Base-by-base conservation (phyloP, 1,140 invertebrate genomes). In the Amyelois transitella region DNA sequence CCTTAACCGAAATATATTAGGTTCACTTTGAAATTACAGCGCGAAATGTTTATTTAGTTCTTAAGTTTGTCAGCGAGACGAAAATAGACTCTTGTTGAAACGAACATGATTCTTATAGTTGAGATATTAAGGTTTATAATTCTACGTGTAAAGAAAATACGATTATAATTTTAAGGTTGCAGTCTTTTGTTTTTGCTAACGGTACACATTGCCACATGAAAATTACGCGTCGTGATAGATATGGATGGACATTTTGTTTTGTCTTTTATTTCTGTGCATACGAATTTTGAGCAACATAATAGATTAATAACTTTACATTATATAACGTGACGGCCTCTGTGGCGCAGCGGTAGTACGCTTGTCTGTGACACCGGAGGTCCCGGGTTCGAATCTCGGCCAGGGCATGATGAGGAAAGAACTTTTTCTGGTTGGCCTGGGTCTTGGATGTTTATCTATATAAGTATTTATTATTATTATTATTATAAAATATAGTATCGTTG, bases 151-250 rank as follows among this genome's bases (percentile, higher is more conserved):
- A 14, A 14, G 1, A 3, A 14, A 38, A 14, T 38, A 8, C 8
- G 32, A 38, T 2, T 38, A 14, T 38, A 38, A 38, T 38, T 5
- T 38, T 3, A 14, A 38, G 32, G 1, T 38, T 12, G 32, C 17
- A 38, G 12, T 38, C 32, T 38, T 38, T 38, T 38, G 32, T 38
- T 53, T 62, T 55, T 57, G 49, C 51, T 51, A 62, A 57, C 55
- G 51, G 60, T 62, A 57, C 59, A 43, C 54, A 51, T 61, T 60
- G 55, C 47, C 58, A 55, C 22, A 53, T 49, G 51, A 38, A 60
- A 55, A 60, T 52, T 47, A 54, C 47, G 18, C 21, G 25, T 44
- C 18, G 18, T 54, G 53, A 54, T 44, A 47, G 22, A 54, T 54
- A 45, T 48, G 53, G 44, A 43, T 52, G 51, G 51, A 6, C 48